phyloP scores from a whole-genome alignment of 2,888 invertebrate genomes.

The Dasypogon diadema region DNA sequence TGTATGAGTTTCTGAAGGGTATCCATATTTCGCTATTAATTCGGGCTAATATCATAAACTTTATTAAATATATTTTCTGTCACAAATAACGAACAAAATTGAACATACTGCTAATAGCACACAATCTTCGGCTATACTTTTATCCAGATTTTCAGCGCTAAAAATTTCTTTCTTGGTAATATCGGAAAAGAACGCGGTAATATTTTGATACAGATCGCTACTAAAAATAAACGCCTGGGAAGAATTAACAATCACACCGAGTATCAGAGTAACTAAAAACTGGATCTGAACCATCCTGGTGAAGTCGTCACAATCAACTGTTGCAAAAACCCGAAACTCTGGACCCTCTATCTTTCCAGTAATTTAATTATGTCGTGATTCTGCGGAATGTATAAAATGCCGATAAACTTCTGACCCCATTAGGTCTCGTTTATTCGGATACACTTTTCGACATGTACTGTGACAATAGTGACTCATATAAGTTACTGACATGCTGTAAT shows the following conservation, averaged over 20 bases:
- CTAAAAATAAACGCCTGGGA: not conserved
- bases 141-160: not conserved
- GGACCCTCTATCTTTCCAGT: no score
- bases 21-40: constrained; percentile 74
- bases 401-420: constrained; percentile 22
- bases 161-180: not conserved
- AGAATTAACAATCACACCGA: not conserved
- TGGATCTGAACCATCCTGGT: constrained; percentile 8
- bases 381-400: not conserved
- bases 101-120: not conserved
- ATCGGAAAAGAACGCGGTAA: constrained; percentile 4
- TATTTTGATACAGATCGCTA: constrained; percentile 3
- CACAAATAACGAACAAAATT: not conserved
- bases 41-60: constrained; percentile 68
- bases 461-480: no score
- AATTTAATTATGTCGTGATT: constrained; percentile 21
- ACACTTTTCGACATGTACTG: no score
- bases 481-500: no score
- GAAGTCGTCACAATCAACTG: constrained; percentile 8
- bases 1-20: constrained; percentile 75
- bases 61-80: not conserved
- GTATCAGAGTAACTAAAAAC: not conserved
- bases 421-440: no score
- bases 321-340: constrained; percentile 4
- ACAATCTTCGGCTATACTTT: constrained; percentile 13